A percentile compares a stretch with the other conserved stretches of the same genome.
phyloP scores from a whole-genome alignment of 1,140 invertebrate species.

The Conus betulinus region DNA sequence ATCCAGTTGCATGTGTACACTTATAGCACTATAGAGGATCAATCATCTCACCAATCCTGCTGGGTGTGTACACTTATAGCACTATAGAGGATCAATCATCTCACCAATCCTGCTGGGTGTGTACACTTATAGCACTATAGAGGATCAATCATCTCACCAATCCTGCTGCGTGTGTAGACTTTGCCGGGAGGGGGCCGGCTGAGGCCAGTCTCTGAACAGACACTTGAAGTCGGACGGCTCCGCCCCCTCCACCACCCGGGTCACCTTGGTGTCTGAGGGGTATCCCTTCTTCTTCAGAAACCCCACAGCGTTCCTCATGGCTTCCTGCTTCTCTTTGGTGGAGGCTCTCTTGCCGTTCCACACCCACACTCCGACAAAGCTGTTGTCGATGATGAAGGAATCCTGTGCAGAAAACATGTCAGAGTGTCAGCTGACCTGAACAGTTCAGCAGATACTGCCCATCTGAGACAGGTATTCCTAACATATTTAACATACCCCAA shows the following conservation, averaged over 20 bases:
- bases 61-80: not conserved
- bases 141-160: conserved; percentile 58
- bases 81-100: no score
- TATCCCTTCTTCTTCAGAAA: conserved; percentile 93
- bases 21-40: not conserved
- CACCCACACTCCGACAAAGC: conserved; percentile 89
- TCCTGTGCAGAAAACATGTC: conserved; percentile 77
- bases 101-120: no score
- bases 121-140: not conserved
- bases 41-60: no score
- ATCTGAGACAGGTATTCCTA: no score
- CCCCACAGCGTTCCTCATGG: conserved; percentile 90
- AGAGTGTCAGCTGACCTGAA: no score
- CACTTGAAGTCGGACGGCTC: conserved; percentile 92
- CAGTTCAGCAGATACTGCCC: no score
- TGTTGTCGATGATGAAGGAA: conserved; percentile 91
- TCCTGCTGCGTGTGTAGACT: conserved; percentile 65
- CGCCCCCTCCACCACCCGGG: conserved; percentile 85
- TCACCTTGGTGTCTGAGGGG: conserved; percentile 84
- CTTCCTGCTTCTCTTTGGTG: conserved; percentile 84
- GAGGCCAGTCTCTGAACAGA: conserved; percentile 86
- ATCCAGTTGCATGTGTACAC: not conserved
- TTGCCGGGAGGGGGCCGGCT: conserved; percentile 69
- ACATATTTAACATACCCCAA: no score
- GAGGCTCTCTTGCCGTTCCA: conserved; percentile 90